Base-by-base conservation (phyloP, 2,888 invertebrate genomes). In the Muscina levida region DNA sequence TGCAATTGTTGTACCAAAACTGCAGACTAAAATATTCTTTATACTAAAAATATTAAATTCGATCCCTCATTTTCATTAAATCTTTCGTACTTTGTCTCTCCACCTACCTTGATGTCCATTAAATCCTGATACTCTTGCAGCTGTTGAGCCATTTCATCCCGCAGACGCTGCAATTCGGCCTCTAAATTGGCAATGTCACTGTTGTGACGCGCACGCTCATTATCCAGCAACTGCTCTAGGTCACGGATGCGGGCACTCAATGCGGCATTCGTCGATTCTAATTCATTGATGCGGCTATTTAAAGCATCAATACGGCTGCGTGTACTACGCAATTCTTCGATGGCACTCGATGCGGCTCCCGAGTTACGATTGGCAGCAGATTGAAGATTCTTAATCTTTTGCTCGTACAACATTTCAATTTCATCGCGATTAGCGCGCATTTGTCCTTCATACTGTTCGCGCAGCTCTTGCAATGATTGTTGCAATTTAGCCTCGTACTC, bases 61-160 rank as follows among this genome's bases (percentile, higher is more conserved):
- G n/a, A n/a, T n/a, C n/a, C n/a, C n/a, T n/a, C n/a, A n/a, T n/a
- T n/a, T n/a, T n/a, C n/a, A n/a, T n/a, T n/a, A n/a, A n/a, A n/a
- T n/a, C n/a, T n/a, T n/a, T n/a, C n/a, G n/a, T n/a, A n/a, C n/a
- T n/a, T n/a, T n/a, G n/a, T n/a, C n/a, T n/a, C n/a, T n/a, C n/a
- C n/a, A 37, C 75, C 44, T 65, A 97, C 95, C 92, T 98, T 99
- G 89, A 97, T 97, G 91, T 98, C 98, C 95, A 98, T 96, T 82
- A 99, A 93, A 87, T 98, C 98, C 89, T 97, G 97, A 91, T 98
- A 99, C 90, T 99, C 99, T 86, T 95, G 94, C 86, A 98, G 91
- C 87, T 98, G 97, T 44, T 93, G 93, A 0, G 95, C 94, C 94
- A 98, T 96, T 89, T 97, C 96, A 68, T 96, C 95, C 19, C 96